Evolutionary conservation across 2,888 invertebrate genomes (phyloP), one percentile per base, ranked within the genome.

Genomic region (Platycheirus albimanus): DNA sequence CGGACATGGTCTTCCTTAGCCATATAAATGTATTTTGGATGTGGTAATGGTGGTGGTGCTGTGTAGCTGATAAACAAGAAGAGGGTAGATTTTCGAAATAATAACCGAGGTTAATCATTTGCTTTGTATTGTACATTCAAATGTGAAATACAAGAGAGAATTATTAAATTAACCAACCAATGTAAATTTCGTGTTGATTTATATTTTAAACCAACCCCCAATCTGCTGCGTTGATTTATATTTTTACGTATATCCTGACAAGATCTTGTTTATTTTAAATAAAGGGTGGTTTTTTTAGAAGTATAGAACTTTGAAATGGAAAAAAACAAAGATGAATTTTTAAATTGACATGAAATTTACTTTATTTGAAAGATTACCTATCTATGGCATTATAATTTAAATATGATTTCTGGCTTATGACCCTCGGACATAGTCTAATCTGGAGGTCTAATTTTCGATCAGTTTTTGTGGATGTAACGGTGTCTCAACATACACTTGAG

Each of bases 21-120:
- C n/a, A n/a, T n/a, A n/a, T n/a, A n/a, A n/a, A n/a, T n/a, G n/a
- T n/a, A n/a, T n/a, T n/a, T n/a, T n/a, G n/a, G n/a, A n/a, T n/a
- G n/a, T n/a, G n/a, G n/a, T n/a, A n/a, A n/a, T n/a, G n/a, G n/a
- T n/a, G n/a, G n/a, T n/a, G 19, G 1, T 11, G n/a, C 4, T 33
- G 30, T 33, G 30, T 3, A 43, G 24, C 3, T 3, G 17, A 52
- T 30, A 19, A 61, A 45, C 43, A 61, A 61, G n/a, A n/a, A 11
- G 61, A 61, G 30, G 61, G 33, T 43, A 33, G 10, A 52, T 58
- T 67, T 66, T 33, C 8, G 51, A 43, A 49, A n/a, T n/a, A 19
- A 54, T 43, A 13, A 54, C 33, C 33, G 43, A 47, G 56, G 56
- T 56, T 56, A 56, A 67, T 75, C 63, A 41, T 58, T 66, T 51